Evolutionary conservation across 2,797 vertebrate species (phyloP), one percentile per base, ranked within the genome.

Genomic region (Squalus acanthias): DNA sequence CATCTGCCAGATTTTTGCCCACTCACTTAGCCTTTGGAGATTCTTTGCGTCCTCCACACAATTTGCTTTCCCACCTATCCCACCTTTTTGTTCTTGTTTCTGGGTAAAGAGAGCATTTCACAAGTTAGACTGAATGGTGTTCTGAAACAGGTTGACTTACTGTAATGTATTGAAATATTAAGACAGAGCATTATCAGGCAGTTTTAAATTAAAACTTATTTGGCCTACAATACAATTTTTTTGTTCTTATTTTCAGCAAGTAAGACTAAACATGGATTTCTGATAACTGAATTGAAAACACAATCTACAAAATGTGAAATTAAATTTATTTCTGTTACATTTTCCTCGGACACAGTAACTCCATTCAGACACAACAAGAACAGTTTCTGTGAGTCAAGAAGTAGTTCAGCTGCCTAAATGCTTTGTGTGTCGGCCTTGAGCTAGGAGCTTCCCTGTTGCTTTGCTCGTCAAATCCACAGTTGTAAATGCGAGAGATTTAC

Each of bases 361-460:
- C n/a, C 65, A 24, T 72, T 57, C 87, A 65, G n/a, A 8, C 12
- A n/a, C 33, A n/a, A 63, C 3, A 92, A n/a, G 5, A n/a, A 92
- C 57, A 65, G 17, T n/a, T 39, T 46, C 33, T 50, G 79, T 88
- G 33, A 22, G 6, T 67, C 79, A 60, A 22, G 46, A 87, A 87
- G 67, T 70, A 0, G 50, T 96, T 97, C 97, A 98, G 97, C 96
- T 97, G 92, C 99, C 99, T 6, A 99, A 96, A 97, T 99, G 98
- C 97, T 99, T 99, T 1, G 99, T 99, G 97, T 99, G 99, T 97
- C 99, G 98, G 57, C 99, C 99, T 97, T 99, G 99, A 96, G 99
- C 99, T 96, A 99, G 97, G 96, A 99, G 96, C 97, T 99, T 99
- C 96, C 99, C 99, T 0, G 98, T 99, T 0, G 96, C 97, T 97